phyloP scores from a whole-genome alignment of 2,797 vertebrate genomes.

The Apogon talboti region DNA sequence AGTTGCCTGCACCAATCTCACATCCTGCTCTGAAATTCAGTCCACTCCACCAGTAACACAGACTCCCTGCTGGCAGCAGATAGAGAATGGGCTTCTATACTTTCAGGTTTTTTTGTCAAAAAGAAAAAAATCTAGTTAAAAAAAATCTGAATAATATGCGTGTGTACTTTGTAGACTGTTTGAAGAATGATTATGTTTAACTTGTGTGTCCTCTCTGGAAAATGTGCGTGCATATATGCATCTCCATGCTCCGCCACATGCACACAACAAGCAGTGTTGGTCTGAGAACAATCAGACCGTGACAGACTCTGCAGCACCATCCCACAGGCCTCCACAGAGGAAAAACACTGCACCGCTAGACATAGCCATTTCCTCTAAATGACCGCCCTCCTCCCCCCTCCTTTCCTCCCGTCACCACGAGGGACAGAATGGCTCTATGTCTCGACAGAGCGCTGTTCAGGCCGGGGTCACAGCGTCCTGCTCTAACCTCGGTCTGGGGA shows the following conservation, averaged over 20 bases:
- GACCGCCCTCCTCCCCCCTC: constrained; percentile 37
- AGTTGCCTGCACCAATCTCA: constrained; percentile 49
- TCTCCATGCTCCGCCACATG: constrained; percentile 13
- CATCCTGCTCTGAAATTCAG: constrained; percentile 55
- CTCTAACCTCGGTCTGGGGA: constrained; percentile 37
- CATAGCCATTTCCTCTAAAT: constrained; percentile 70
- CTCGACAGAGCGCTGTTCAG: constrained; percentile 27
- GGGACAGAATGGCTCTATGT: constrained; percentile 46
- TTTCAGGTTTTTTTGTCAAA: constrained; percentile 17
- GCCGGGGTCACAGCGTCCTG: constrained; percentile 56
- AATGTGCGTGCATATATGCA: constrained; percentile 5
- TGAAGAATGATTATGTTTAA: constrained; percentile 34
- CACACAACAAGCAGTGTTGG: constrained; percentile 49
- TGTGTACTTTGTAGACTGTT: background rate
- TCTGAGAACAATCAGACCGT: constrained; percentile 73
- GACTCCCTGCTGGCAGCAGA: constrained; percentile 60
- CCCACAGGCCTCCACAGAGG: constrained; percentile 57
- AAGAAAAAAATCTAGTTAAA: constrained; percentile 20
- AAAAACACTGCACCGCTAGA: constrained; percentile 61
- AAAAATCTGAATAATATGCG: constrained; percentile 27
- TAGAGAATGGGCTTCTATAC: constrained; percentile 27
- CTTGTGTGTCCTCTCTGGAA: background rate
- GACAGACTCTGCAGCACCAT: constrained; percentile 73
- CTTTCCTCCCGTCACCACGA: constrained; percentile 30
- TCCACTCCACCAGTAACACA: constrained; percentile 36